These are phyloP conservation scores for Lagorchestes hirsutus DNA, from an alignment of 2,797 vertebrate genomes.

Conservation along the genomic window DNA sequence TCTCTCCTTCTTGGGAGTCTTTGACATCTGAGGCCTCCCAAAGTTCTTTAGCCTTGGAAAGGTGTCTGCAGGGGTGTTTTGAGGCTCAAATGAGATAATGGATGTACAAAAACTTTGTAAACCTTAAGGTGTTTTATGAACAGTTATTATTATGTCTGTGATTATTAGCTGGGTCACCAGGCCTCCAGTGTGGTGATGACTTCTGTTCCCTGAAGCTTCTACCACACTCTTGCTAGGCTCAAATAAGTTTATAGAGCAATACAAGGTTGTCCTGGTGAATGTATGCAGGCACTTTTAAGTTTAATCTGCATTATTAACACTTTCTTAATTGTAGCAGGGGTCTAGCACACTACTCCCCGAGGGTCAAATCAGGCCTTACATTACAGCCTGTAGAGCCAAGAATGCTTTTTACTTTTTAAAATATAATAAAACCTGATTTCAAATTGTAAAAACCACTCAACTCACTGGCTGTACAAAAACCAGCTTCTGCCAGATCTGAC, in stretches of 20 bases:
- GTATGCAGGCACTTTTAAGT: not conserved
- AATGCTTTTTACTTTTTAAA: not conserved
- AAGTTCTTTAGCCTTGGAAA: not conserved
- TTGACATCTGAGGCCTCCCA: not conserved
- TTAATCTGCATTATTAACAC: not conserved
- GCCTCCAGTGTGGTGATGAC: too few relatives aligned
- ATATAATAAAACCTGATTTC: not conserved
- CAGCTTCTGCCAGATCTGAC: not conserved
- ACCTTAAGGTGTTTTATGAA: not conserved
- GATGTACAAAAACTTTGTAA: not conserved
- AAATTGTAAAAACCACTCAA: not conserved
- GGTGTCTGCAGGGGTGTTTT: not conserved
- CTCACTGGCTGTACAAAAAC: not conserved
- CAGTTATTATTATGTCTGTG: not conserved
- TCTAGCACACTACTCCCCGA: not conserved
- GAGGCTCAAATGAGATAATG: not conserved
- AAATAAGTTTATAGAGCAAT: not conserved
- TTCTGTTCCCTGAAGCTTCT: not conserved
- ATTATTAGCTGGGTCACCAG: not conserved
- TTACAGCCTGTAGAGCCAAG: not conserved
- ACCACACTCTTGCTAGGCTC: not conserved
- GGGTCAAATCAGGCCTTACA: not conserved
- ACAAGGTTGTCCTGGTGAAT: not conserved
- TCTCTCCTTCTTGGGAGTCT: not conserved
- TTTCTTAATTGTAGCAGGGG: not conserved